Evolutionary conservation across 2,113 vertebrate species (phyloP), one percentile per base, ranked within the genome.

Genomic region (Sylvia atricapilla): DNA sequence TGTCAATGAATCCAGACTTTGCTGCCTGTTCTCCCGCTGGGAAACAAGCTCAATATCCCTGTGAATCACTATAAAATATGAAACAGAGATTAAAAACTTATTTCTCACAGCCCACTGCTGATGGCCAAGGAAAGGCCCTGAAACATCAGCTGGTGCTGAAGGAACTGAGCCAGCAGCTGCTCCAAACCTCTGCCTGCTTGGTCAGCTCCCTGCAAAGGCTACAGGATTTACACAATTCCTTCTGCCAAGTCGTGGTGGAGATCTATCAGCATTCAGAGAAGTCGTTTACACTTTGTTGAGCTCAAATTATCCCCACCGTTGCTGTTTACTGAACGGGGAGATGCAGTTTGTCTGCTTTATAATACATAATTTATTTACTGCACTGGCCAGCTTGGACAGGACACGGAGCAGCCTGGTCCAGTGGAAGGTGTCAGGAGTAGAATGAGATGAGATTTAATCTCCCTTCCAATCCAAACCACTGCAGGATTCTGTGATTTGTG

Each of bases 1-100:
- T 17, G 22, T 52, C 47, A 56, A 9, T 1, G 37, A 39, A 27
- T 21, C 39, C 20, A 66, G 56, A 30, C 30, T 33, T 56, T 37
- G 60, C 49, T 30, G 25, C 47, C 24, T 70, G 4, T 13, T 44
- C 16, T 47, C 24, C 24, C 31, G 5, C 11, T 27, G 58, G 53
- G 21, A 30, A 31, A 63, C 23, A 47, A 18, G 17, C 24, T 59
- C 18, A 59, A 3, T 21, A 33, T 22, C 58, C 24, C 27, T 2
- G 3, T 20, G 41, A 80, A 25, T 8, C 23, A 43, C 60, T 13
- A 52, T 1, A 55, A 46, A 80, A 44, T 2, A n/a, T 0, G 2
- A 69, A 17, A 33, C 3, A 50, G 64, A 80, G 55, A 74, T 20
- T 33, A 27, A n/a, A 66, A 90, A 27, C 50, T 43, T 22, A 19